Evolutionary conservation across 2,113 vertebrate species (phyloP), one percentile per base, ranked within the genome.

Genomic region (Pelmatolapia mariae): DNA sequence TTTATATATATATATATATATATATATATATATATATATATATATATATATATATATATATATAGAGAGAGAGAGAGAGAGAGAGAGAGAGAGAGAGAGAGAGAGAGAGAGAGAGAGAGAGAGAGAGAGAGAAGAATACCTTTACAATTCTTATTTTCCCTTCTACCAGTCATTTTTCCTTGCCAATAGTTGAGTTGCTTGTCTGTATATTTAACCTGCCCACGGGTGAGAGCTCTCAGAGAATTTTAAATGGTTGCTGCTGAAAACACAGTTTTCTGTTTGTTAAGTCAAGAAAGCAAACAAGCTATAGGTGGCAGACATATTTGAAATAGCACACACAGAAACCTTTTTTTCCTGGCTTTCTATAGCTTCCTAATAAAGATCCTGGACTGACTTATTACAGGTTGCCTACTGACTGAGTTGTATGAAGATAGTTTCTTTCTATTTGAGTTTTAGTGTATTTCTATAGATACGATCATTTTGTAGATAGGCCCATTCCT

Each of bases 261-360:
- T 80, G 66, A 80, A 87, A 90, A 87, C 57, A 86, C 24, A 18
- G 45, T 24, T 24, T 59, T 10, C 31, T 89, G 68, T 89, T 56
- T 73, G 63, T 88, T 80, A 84, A 90, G 83, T 80, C 61, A 83
- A 61, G 40, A 82, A 22, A 86, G 52, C 59, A 90, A 91, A 84
- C 54, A 80, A 53, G 52, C n/a, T 45, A 81, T 78, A 56, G 52
- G 24, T 53, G 78, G 83, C 54, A 47, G 81, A 92, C 83, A 68
- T 50, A 85, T 82, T 45, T 73, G 84, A 86, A 84, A 71, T 50
- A 59, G 56, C 61, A 61, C 52, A 50, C 81, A 76, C 43, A n/a
- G 19, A 81, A 45, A 85, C 10, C 61, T 2, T 76, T 66, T 59
- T 84, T 89, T 18, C 40, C 61, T 66, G 22, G 36, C 29, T 38